Evolutionary conservation across 2,797 vertebrate species (phyloP), one percentile per base, ranked within the genome.

Genomic region (Rhincodon typus): DNA sequence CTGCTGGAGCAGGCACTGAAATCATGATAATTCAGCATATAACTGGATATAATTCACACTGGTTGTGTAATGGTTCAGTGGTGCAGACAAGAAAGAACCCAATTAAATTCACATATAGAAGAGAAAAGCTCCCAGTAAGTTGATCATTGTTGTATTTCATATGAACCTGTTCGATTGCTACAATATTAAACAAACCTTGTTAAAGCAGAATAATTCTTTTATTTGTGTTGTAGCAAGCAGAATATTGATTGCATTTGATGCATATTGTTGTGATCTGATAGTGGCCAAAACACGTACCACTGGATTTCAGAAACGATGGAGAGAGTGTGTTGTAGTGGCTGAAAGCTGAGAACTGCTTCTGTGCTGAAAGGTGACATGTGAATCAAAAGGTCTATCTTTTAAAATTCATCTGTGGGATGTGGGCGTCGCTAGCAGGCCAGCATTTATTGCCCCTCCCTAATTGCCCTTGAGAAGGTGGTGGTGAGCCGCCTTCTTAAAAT

Each of bases 1-100:
- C 42, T 74, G 69, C 94, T 94, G 94, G 17, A 46, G 27, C 69
- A 94, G 94, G 69, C 69, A 34, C 25, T 94, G 69, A 74, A 30
- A 69, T 74, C 69, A 46, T 74, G 94, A 74, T 70, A 94, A 74
- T 94, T 94, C 67, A 94, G 42, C 69, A 74, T 30, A 38, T 74
- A 72, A 72, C 66, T 70, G 57, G 46, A 34, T 38, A 93, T 27
- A 93, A 93, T 93, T 69, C 38, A 66, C 66, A 93, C 66, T 67
- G 90, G 23, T 34, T 17, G 69, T 50, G 69, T 70, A 94, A 72
- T 94, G 94, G 53, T 27, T 74, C 69, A 74, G 27, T 46, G 4
- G 42, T 30, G 42, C 69, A 94, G 67, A 72, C 57, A 62, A 62
- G 15, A 69, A 93, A 93, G 21, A 69, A 67, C 62, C 57, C 57